Evolutionary conservation across 1,140 invertebrate species (phyloP).

Genomic region (Spodoptera litura): DNA sequence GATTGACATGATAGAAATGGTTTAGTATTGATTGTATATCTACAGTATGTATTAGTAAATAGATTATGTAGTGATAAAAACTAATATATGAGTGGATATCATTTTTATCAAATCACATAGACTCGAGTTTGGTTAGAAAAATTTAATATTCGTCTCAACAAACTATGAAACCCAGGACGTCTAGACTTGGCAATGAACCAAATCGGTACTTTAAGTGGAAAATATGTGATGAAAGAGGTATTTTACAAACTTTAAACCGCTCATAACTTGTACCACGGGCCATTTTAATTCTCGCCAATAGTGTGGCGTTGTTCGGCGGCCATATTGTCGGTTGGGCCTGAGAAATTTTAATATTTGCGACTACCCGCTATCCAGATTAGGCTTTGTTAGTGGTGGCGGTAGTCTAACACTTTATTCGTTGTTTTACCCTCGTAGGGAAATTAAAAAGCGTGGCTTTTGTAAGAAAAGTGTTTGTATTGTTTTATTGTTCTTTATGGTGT

Average conservation of each 20-base stretch:
- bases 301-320: slow-evolving; percentile 20
- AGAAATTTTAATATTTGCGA: slow-evolving; percentile 44
- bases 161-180: neutral
- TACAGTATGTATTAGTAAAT: too few species aligned
- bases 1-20: too few species aligned
- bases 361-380: slow-evolving; percentile 29
- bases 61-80: too few species aligned
- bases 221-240: neutral
- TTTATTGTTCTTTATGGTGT: neutral
- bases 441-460: neutral
- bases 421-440: slow-evolving; percentile 12
- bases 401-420: slow-evolving; percentile 16
- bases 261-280: slow-evolving; percentile 27
- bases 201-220: neutral
- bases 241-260: neutral
- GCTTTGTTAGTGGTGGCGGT: slow-evolving; percentile 37
- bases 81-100: too few species aligned
- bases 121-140: neutral
- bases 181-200: slow-evolving; percentile 15
- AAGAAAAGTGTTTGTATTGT: neutral
- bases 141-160: slow-evolving; percentile 11
- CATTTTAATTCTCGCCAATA: slow-evolving; percentile 43
- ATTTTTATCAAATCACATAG: too few species aligned
- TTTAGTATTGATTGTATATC: too few species aligned
- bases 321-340: neutral